These are phyloP conservation scores for Netelia inedita DNA, from an alignment of 2,888 invertebrate genomes.

Conservation along the genomic window DNA sequence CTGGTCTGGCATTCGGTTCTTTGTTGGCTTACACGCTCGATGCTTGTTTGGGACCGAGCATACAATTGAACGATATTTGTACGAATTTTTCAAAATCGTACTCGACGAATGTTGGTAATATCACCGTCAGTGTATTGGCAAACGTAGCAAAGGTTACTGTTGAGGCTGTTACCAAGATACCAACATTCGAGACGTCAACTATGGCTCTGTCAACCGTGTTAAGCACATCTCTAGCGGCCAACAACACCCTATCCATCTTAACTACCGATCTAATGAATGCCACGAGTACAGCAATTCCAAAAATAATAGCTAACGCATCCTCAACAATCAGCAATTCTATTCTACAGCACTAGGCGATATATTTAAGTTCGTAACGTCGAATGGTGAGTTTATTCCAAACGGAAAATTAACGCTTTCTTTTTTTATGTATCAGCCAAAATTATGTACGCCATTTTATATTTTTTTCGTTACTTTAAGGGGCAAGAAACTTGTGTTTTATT, in stretches of 20 bases:
- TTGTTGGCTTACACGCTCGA: constrained; percentile 93
- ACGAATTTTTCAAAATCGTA: constrained; percentile 72
- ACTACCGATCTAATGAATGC: constrained; percentile 72
- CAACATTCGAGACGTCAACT: constrained; percentile 75
- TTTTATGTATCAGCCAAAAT: not conserved
- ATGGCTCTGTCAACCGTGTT: constrained; percentile 74
- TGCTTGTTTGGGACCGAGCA: constrained; percentile 80
- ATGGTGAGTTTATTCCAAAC: constrained; percentile 32
- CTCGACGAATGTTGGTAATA: constrained; percentile 69
- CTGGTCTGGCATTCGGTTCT: constrained; percentile 94
- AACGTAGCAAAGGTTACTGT: constrained; percentile 71
- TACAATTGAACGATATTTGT: constrained; percentile 82
- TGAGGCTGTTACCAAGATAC: constrained; percentile 75
- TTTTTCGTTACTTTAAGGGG: not conserved
- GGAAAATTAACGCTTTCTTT: constrained; percentile 3
- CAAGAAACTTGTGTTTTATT: too few species aligned
- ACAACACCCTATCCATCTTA: constrained; percentile 74
- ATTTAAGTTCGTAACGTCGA: not conserved
- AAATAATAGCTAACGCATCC: constrained; percentile 77
- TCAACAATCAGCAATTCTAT: constrained; percentile 78
- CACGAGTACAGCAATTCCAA: constrained; percentile 77
- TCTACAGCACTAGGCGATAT: constrained; percentile 69
- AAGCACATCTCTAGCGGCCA: constrained; percentile 76
- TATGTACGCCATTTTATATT: constrained; percentile 13
- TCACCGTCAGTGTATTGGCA: constrained; percentile 76